Base-by-base conservation (phyloP, 2,797 vertebrate species). In the Sylvilagus floridanus region DNA sequence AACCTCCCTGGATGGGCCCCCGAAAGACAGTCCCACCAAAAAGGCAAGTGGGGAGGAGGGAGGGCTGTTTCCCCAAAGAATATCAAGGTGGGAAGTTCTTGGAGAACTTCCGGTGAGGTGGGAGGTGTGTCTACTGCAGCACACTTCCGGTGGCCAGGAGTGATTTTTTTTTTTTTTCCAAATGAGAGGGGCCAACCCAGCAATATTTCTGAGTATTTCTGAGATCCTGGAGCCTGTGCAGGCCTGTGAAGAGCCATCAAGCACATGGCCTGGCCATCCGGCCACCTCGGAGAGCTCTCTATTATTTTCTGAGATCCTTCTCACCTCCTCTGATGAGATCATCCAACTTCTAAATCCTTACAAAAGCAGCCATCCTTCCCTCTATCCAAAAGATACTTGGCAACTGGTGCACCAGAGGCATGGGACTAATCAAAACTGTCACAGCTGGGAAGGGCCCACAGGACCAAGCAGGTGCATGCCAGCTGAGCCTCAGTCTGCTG, bases 221-320 rank as follows among this genome's bases (percentile, higher is more conserved):
- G 77, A 90, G 81, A n/a, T 32, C 66, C 21, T 26, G 17, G 26
- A 14, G 26, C 30, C 90, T 77, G 37, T 16, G 21, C 11, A 30
- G 86, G 62, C 63, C 88, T 95, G 71, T 52, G 71, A 95, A 90
- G 62, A 24, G 37, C 83, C 75, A 42, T 83, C 6, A 35, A 68
- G n/a, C 17, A 28, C 0, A 1, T 84, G 42, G 62, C 62, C 32
- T 90, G 7, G 75, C 78, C 87, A 30, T 84, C 71, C 73, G 28
- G 47, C n/a, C 21, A 37, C 52, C 37, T 57, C 81, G 77, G 75
- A 75, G n/a, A 85, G 17, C 63, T 78, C 21, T 28, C 54, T 71
- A 7, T 66, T 28, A 10, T 78, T 78, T 95, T 91, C 75, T 60
- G 14, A 96, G 78, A 88, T 5, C 50, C 42, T 87, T 13, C 14